Evolutionary conservation across 1,140 invertebrate species (phyloP).

Genomic region (Drosophila tani): DNA sequence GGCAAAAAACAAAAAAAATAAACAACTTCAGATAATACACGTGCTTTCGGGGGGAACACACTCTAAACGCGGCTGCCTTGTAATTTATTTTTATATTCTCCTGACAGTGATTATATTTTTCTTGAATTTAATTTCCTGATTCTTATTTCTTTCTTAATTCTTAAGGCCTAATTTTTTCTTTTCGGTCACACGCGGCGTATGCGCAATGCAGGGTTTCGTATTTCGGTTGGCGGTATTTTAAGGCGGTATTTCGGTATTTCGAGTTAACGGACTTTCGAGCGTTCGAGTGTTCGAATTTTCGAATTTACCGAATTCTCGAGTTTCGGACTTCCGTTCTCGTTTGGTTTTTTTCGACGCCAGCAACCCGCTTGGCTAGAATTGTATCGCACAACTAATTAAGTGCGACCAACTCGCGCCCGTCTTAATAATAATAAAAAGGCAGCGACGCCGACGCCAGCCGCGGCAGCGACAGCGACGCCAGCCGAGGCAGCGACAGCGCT

Average conservation of each 20-base stretch:
- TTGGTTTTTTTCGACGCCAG: slow-evolving; percentile 30
- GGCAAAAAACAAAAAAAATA: slow-evolving; percentile 30
- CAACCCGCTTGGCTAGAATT: slow-evolving; percentile 80
- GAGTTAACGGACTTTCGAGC: slow-evolving; percentile 1
- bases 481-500: slow-evolving; percentile 1
- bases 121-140: background rate
- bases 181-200: slow-evolving; percentile 67
- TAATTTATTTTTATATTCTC: background rate
- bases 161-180: background rate
- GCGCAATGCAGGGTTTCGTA: slow-evolving; percentile 43
- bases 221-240: background rate
- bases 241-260: slow-evolving; percentile 2
- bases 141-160: background rate
- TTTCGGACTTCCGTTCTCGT: slow-evolving; percentile 17
- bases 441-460: slow-evolving; percentile 33
- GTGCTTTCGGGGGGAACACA: slow-evolving; percentile 5
- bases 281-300: slow-evolving; percentile 6
- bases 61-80: slow-evolving; percentile 14
- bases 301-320: slow-evolving; percentile 1
- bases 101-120: background rate
- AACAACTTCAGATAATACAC: slow-evolving; percentile 23
- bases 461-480: slow-evolving; percentile 4
- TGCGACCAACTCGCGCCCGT: slow-evolving; percentile 68
- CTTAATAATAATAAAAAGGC: slow-evolving; percentile 75
- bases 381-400: slow-evolving; percentile 83